phyloP scores from a whole-genome alignment of 2,113 vertebrate genomes.

The Caracal caracal region DNA sequence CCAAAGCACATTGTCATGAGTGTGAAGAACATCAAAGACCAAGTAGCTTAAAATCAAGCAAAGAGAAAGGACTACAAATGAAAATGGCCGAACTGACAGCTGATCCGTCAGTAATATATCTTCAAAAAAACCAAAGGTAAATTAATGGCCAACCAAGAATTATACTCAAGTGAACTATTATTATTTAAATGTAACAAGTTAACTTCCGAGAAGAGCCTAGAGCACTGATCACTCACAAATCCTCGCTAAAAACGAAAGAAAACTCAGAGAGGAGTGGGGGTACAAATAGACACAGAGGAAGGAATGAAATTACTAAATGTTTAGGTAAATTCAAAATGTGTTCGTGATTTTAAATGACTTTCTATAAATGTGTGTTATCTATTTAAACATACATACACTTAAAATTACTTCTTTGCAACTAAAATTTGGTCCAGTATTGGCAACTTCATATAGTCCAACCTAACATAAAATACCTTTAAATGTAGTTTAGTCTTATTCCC shows the following conservation, averaged over 20 bases:
- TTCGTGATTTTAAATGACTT: background rate
- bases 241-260: background rate
- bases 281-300: background rate
- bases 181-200: background rate
- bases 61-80: background rate
- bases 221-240: background rate
- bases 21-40: background rate
- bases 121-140: background rate
- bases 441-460: background rate
- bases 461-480: background rate
- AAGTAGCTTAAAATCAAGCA: background rate
- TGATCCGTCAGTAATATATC: background rate
- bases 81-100: background rate
- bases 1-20: background rate
- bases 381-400: background rate
- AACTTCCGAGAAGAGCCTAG: background rate
- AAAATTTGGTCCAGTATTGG: background rate
- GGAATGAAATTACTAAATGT: background rate
- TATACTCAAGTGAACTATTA: background rate
- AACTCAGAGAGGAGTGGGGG: background rate
- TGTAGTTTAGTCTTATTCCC: background rate
- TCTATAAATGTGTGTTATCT: background rate
- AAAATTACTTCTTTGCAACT: conserved; percentile 28
- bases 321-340: background rate
- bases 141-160: background rate